Evolutionary conservation across 2,888 invertebrate species (phyloP).

Genomic region (Megalurothrips usitatus): DNA sequence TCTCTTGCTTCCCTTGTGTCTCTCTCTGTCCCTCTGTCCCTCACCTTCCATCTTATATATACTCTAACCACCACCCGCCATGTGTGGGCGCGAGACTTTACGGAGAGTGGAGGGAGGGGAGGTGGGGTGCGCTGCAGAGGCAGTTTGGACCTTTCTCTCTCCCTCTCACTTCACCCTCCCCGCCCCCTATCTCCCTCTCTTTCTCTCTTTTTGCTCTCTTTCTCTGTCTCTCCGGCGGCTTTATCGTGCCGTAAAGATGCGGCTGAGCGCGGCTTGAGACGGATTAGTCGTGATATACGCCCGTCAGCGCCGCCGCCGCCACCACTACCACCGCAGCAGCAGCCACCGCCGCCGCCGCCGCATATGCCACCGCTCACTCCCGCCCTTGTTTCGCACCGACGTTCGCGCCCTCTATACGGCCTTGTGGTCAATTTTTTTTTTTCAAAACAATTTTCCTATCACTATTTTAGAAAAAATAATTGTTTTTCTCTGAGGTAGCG

Average conservation of each 20-base stretch:
- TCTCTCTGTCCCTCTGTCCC: not conserved
- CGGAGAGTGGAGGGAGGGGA: not conserved
- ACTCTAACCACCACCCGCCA: not conserved
- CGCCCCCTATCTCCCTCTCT: not conserved
- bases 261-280: slow-evolving; percentile 25
- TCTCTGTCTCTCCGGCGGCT: not conserved
- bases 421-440: not conserved
- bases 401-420: slow-evolving; percentile 37
- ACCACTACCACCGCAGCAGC: too few species aligned
- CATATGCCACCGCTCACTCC: not conserved
- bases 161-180: not conserved
- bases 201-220: not conserved
- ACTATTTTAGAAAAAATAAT: too few species aligned
- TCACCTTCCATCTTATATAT: not conserved
- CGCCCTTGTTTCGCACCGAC: slow-evolving; percentile 35
- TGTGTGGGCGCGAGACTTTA: not conserved
- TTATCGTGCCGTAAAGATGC: slow-evolving; percentile 26
- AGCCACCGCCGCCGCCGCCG: too few species aligned
- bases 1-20: not conserved
- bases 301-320: slow-evolving; percentile 5
- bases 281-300: slow-evolving; percentile 24
- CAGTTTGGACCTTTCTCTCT: not conserved
- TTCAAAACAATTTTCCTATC: too few species aligned
- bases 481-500: too few species aligned
- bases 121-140: too few species aligned